Conservation (phyloP, 1,140 invertebrate genomes). For the Drosophila eugracilis region DNA sequence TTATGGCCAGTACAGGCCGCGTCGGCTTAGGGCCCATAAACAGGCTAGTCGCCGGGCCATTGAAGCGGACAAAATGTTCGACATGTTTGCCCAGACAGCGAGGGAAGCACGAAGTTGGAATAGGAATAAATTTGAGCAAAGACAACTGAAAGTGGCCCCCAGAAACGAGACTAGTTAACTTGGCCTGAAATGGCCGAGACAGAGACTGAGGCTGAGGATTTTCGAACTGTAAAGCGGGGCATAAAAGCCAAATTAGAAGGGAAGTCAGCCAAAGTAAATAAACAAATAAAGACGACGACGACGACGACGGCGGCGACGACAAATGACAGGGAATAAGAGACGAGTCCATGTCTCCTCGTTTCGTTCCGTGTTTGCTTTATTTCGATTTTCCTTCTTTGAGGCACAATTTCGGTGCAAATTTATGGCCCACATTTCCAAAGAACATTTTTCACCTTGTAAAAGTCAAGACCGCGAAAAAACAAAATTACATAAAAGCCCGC, state of each 20-base stretch:
- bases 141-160: conserved; percentile 49
- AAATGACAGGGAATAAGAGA: conserved; percentile 47
- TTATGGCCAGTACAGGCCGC: conserved; percentile 49
- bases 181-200: conserved; percentile 14
- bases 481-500: conserved; percentile 31
- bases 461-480: conserved; percentile 47
- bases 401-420: conserved; percentile 50
- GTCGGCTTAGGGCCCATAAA: conserved; percentile 54
- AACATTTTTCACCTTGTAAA: conserved; percentile 71
- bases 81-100: conserved; percentile 74
- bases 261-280: conserved; percentile 60
- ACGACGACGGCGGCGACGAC: conserved; percentile 29
- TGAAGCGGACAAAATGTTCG: conserved; percentile 71
- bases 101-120: neutral
- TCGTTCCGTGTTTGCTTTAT: conserved; percentile 19
- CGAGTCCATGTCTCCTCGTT: conserved; percentile 44
- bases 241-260: conserved; percentile 69
- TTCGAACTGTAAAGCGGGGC: conserved; percentile 61
- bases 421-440: conserved; percentile 40
- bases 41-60: conserved; percentile 32
- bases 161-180: conserved; percentile 63
- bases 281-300: conserved; percentile 55
- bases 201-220: conserved; percentile 10
- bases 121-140: conserved; percentile 33
- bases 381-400: conserved; percentile 23